Evolutionary conservation across 2,113 vertebrate genomes (phyloP), one percentile per base, ranked within the genome.

Genomic region (Harpagus bidentatus): DNA sequence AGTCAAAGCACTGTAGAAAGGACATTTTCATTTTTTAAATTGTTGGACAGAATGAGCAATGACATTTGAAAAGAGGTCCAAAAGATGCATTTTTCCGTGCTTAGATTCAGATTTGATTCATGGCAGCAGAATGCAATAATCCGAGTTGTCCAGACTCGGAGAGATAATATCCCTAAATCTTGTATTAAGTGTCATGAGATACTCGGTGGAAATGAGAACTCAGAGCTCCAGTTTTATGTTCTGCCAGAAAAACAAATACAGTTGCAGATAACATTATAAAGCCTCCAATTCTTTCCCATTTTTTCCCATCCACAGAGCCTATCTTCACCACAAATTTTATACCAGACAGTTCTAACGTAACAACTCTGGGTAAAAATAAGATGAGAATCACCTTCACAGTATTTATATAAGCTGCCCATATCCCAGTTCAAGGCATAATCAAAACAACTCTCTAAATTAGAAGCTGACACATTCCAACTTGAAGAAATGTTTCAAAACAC

Each of bases 131-230:
- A 95, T 79, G 65, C 45, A 97, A 95, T 95, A 93, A 95, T 94
- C 93, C 2, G 13, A 89, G 70, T 66, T 69, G 70, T 95, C 91
- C 96, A 93, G 96, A 95, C 92, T 96, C 47, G 3, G 48, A 95
- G 95, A 95, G 92, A 95, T 97, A 97, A 96, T 96, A 89, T 21
- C 45, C 88, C 70, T 97, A 96, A 97, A 96, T 97, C 93, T 95
- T 97, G 67, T 89, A 89, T 95, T 93, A 95, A 92, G 88, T 95
- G 92, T 86, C 94, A 95, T 89, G 86, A 95, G 91, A 96, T 95
- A 89, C 61, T 89, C 18, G 1, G 81, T 95, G 81, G 81, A 97
- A 97, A 93, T 84, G 32, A 89, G 88, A 93, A 94, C 80, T 89
- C 86, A 84, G 72, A 93, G 85, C 42, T 94, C 48, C 48, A 82